Base-by-base conservation (phyloP, 1,140 invertebrate genomes). In the Tetragnatha versicolor region DNA sequence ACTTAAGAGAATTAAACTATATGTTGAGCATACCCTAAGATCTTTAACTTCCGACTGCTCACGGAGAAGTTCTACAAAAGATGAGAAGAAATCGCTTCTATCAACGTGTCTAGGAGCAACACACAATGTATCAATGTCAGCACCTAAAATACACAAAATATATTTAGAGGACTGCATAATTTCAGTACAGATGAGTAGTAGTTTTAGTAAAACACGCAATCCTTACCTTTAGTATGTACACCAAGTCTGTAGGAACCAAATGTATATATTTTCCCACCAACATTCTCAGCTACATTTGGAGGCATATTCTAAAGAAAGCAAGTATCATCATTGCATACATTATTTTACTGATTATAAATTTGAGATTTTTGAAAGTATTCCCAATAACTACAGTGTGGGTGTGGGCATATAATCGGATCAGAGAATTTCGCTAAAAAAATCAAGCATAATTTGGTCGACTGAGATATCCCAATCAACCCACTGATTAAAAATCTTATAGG, bases 111-210 rank as follows among this genome's bases (percentile, higher is more conserved):
- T 89, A 2, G 98, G 98, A 31, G 94, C 97, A 39, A 99, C 96
- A 88, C 97, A 98, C 0, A 99, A 85, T 0, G 98, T 97, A 89
- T 99, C 98, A 84, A 99, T 99, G 91, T 99, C 98, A 83, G 97
- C 98, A 51, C 97, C 96, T 89, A 79, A 9, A 75, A 60, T 6
- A 73, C 2, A 81, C 20, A 61, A 61, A 73, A 9, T 12, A 51
- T 3, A 35, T 5, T 20, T n/a, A 51, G 22, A 51, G 14, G 22
- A 6, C 17, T 7, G 17, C 22, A 7, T 51, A 4, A 68, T 69
- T 65, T 79, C 29, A 65, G 14, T 75, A 80, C 29, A 1, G 17
- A 29, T 39, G 0, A 45, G 29, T 47, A 3, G 14, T 33, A 47
- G 47, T 47, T 14, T 49, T 14, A 75, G 25, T 6, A 22, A 65